Evolutionary conservation across 2,888 invertebrate species (phyloP).

Genomic region (Cerastis rubricosa): DNA sequence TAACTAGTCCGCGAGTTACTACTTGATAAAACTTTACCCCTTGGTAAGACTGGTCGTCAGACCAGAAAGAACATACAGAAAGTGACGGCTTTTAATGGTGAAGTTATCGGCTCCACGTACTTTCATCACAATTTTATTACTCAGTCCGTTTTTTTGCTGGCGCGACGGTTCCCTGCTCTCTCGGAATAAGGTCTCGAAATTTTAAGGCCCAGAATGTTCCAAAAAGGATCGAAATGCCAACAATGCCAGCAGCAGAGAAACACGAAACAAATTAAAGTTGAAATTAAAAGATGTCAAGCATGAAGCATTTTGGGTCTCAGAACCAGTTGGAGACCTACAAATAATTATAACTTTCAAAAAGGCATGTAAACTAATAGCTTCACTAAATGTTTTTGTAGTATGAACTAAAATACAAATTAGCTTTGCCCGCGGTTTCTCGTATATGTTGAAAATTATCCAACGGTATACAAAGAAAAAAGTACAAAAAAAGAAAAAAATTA

Average conservation of each 20-base stretch:
- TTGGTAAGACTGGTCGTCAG: too few relatives aligned
- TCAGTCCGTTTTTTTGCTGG: not conserved
- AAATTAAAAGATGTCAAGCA: constrained; percentile 18
- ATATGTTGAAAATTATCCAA: not conserved
- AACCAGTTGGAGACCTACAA: not conserved
- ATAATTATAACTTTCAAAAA: not conserved
- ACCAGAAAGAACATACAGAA: too few relatives aligned
- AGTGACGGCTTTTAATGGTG: not conserved
- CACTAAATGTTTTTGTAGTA: not conserved
- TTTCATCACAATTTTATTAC: not conserved
- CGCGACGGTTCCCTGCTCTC: not conserved
- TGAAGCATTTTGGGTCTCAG: not conserved
- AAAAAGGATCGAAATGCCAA: not conserved
- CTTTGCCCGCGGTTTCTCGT: not conserved
- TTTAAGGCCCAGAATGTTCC: not conserved
- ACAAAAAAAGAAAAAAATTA: too few relatives aligned
- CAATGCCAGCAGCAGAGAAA: not conserved
- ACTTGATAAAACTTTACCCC: not conserved
- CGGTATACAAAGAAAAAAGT: too few relatives aligned
- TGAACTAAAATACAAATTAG: too few relatives aligned
- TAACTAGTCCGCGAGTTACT: too few relatives aligned
- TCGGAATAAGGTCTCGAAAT: not conserved
- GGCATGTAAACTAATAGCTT: not conserved
- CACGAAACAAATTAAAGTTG: constrained; percentile 15
- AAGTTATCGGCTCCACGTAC: not conserved